phyloP scores from a whole-genome alignment of 1,140 invertebrate genomes.

The Paraescarpia echinospica region DNA sequence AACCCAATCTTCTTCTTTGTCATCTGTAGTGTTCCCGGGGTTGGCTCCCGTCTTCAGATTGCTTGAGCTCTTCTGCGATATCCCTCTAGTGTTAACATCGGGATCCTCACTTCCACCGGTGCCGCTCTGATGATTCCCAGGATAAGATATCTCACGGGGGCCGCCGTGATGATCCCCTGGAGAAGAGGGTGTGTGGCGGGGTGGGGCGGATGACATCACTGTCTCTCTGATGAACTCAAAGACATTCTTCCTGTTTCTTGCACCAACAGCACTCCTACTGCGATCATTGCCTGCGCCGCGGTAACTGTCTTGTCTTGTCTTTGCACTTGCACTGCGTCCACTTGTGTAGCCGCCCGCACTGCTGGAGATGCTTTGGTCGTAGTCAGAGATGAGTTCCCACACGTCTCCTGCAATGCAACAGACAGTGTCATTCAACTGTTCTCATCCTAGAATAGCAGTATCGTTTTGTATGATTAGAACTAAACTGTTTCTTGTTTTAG shows the following conservation, averaged over 20 bases:
- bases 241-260: slow-evolving; percentile 57
- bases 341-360: not conserved
- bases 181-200: not conserved
- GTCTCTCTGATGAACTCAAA: not conserved
- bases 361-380: slow-evolving; percentile 62
- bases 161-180: too few relatives aligned
- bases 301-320: not conserved
- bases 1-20: too few relatives aligned
- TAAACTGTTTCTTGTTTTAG: not conserved
- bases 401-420: not conserved
- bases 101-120: not conserved
- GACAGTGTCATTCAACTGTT: not conserved
- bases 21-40: too few relatives aligned
- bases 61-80: not conserved
- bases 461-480: not conserved
- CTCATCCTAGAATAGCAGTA: slow-evolving; percentile 3
- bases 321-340: not conserved
- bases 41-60: not conserved
- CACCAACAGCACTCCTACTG: not conserved
- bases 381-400: slow-evolving; percentile 12
- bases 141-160: too few relatives aligned
- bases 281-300: not conserved
- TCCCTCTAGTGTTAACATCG: too few relatives aligned
- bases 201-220: not conserved
- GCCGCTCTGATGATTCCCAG: too few relatives aligned